These are phyloP conservation scores for Acleris holmiana DNA, from an alignment of 2,888 invertebrate species.

Conservation along the genomic window DNA sequence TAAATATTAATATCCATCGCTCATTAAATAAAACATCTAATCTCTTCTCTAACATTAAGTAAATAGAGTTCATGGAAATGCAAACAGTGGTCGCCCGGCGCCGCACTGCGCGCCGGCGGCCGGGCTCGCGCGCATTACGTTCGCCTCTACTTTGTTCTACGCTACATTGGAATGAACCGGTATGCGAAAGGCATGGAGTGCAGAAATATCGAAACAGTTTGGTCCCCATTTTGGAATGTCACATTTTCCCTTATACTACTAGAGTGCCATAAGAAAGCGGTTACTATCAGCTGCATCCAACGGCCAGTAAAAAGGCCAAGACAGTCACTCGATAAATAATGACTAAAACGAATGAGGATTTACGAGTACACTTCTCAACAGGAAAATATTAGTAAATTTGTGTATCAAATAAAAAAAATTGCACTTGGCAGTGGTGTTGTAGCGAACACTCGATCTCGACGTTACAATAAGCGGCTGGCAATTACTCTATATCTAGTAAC, in stretches of 20 bases:
- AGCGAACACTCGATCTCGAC: slow-evolving; percentile 76
- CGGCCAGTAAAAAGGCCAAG: slow-evolving; percentile 49
- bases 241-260: slow-evolving; percentile 61
- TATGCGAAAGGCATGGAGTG: slow-evolving; percentile 45
- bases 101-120: too few species aligned
- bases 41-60: slow-evolving; percentile 79
- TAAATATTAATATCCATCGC: slow-evolving; percentile 81
- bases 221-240: slow-evolving; percentile 81
- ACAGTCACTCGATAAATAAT: slow-evolving; percentile 71
- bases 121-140: slow-evolving; percentile 44
- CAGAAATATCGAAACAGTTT: slow-evolving; percentile 60
- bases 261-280: slow-evolving; percentile 53
- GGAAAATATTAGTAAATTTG: slow-evolving; percentile 66
- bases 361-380: slow-evolving; percentile 62
- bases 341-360: slow-evolving; percentile 69
- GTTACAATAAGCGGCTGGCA: slow-evolving; percentile 81
- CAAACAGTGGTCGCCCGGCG: slow-evolving; percentile 62
- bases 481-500: slow-evolving; percentile 78
- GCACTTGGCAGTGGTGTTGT: slow-evolving; percentile 82
- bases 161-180: slow-evolving; percentile 42
- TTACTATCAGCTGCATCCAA: slow-evolving; percentile 62
- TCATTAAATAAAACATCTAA: slow-evolving; percentile 82
- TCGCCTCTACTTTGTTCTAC: slow-evolving; percentile 51
- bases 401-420: slow-evolving; percentile 72
- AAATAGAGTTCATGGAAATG: slow-evolving; percentile 76